These are phyloP conservation scores for Lates calcarifer DNA, from an alignment of 2,113 vertebrate species.

Conservation along the genomic window DNA sequence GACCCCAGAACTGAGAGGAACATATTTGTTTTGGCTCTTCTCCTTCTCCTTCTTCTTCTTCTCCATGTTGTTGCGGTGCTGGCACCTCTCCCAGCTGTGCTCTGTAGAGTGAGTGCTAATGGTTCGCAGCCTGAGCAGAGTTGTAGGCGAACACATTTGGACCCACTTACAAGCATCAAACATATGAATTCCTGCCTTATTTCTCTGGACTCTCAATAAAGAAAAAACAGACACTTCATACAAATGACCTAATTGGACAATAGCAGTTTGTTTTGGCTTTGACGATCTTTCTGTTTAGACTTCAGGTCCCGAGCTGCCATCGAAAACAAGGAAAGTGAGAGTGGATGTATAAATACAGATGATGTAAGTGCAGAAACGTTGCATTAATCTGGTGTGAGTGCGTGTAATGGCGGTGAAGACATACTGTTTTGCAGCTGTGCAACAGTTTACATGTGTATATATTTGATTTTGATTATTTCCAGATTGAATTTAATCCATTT, in stretches of 20 bases:
- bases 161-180: constrained; percentile 64
- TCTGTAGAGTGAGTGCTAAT: constrained; percentile 50
- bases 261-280: constrained; percentile 48
- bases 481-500: constrained; percentile 23
- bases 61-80: constrained; percentile 18
- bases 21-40: constrained; percentile 34
- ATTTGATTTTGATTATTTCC: constrained; percentile 18
- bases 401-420: constrained; percentile 10
- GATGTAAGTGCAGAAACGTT: constrained; percentile 12
- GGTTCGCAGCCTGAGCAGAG: constrained; percentile 60
- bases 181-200: constrained; percentile 43
- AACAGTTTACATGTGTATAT: constrained; percentile 1
- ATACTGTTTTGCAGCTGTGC: constrained; percentile 11
- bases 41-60: constrained; percentile 4
- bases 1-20: not conserved
- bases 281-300: constrained; percentile 24
- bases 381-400: constrained; percentile 2
- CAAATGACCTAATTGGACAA: constrained; percentile 47
- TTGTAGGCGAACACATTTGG: constrained; percentile 67
- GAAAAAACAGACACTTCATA: constrained; percentile 25
- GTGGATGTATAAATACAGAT: constrained; percentile 17
- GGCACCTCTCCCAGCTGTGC: constrained; percentile 47
- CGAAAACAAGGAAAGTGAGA: not conserved
- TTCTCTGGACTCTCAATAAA: constrained; percentile 25
- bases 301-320: not conserved